A percentile compares a stretch with the other conserved stretches of the same genome.
These are phyloP conservation scores for Cavia porcellus DNA, from an alignment of 2,113 vertebrate species.

Conservation along the genomic window DNA sequence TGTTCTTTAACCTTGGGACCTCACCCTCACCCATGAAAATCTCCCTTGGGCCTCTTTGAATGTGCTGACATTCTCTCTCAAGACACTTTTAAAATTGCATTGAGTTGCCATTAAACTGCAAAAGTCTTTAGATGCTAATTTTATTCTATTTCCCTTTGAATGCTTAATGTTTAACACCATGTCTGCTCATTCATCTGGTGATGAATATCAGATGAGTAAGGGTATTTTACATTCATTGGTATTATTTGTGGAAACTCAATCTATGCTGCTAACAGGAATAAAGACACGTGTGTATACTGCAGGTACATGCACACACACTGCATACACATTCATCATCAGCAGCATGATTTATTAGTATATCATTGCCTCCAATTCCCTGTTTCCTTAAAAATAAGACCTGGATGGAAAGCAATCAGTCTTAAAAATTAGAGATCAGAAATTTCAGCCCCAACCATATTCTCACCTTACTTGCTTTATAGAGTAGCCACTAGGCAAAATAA, in stretches of 20 bases:
- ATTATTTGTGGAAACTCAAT: neutral
- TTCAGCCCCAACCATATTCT: neutral
- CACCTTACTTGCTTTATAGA: neutral
- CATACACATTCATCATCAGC: neutral
- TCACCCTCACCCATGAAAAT: neutral
- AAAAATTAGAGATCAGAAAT: neutral
- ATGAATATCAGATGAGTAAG: neutral
- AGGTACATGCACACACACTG: neutral
- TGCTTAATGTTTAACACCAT: neutral
- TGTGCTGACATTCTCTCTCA: neutral
- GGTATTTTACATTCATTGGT: neutral
- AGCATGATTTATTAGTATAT: neutral
- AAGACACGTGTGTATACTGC: neutral
- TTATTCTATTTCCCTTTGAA: neutral
- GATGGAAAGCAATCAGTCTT: neutral
- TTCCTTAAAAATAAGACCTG: neutral
- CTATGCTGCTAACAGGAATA: neutral
- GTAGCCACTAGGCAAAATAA: neutral
- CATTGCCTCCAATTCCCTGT: neutral
- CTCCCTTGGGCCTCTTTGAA: neutral
- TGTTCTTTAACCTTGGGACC: neutral
- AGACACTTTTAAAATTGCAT: neutral
- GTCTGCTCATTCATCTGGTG: neutral
- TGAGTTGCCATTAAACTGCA: neutral
- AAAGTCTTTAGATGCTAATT: neutral